Percentiles rank a stretch among this genome's conserved stretches.
Conservation (phyloP, 2,113 vertebrate species). For the Gracilinanus agilis region DNA sequence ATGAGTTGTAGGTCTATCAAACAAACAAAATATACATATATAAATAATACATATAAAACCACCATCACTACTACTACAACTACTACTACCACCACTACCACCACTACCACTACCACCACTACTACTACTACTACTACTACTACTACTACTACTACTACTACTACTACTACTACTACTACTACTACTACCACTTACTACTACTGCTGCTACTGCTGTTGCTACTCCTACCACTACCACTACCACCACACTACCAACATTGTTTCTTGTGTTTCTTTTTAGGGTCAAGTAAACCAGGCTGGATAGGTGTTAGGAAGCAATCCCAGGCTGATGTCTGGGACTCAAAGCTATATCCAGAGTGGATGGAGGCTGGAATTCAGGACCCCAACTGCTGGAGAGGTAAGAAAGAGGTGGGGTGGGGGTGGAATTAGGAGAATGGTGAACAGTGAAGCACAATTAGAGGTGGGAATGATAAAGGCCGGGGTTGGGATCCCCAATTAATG, state of each 20-base stretch:
- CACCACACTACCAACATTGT: no score
- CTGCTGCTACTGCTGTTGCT: no score
- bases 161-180: no score
- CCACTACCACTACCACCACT: background rate
- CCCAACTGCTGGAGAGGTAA: conserved; percentile 92
- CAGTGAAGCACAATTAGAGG: background rate
- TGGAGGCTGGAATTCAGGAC: conserved; percentile 82
- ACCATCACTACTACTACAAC: no score
- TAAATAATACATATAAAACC: background rate
- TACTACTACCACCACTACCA: no score
- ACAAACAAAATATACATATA: background rate
- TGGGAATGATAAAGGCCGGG: background rate
- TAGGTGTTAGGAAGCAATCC: conserved; percentile 44
- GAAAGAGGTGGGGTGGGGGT: background rate
- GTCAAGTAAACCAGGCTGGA: conserved; percentile 35
- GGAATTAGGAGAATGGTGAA: background rate
- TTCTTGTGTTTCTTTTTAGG: conserved; percentile 51
- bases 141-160: background rate
- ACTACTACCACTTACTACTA: no score
- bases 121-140: no score
- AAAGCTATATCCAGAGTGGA: conserved; percentile 91
- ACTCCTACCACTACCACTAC: no score
- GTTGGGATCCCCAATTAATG: background rate
- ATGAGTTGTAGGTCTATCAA: background rate
- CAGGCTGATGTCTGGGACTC: conserved; percentile 86